A percentile compares a stretch with the other conserved stretches of the same genome.
Evolutionary conservation across 1,140 invertebrate species (phyloP).

Genomic region (Rhyzopertha dominica): DNA sequence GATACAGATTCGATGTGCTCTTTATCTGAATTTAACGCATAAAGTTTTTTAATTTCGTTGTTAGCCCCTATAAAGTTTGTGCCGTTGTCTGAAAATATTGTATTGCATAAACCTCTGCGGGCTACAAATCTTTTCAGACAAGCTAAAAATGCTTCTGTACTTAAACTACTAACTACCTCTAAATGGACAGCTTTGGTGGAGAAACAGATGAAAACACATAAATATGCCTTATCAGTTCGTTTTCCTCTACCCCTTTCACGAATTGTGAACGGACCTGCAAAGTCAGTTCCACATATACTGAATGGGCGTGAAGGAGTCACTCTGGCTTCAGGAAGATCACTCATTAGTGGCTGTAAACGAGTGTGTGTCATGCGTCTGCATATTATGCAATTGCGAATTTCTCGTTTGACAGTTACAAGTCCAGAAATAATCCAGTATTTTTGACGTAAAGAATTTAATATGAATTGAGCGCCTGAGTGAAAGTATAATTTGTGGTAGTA

Average conservation of each 20-base stretch:
- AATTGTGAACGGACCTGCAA: slow-evolving; percentile 32
- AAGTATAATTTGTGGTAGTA: slow-evolving; percentile 17
- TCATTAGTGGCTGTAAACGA: slow-evolving; percentile 15
- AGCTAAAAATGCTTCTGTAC: slow-evolving; percentile 26
- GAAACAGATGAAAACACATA: slow-evolving; percentile 18
- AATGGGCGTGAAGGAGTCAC: slow-evolving; percentile 29
- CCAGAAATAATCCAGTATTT: slow-evolving; percentile 23
- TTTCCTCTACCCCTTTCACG: slow-evolving; percentile 10
- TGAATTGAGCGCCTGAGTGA: slow-evolving; percentile 12
- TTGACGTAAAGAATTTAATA: slow-evolving; percentile 12
- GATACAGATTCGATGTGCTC: no score
- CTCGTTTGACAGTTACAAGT: slow-evolving; percentile 17
- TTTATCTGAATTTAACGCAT: no score
- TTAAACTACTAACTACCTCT: slow-evolving; percentile 28
- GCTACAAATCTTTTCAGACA: slow-evolving; percentile 30
- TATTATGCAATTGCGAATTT: slow-evolving; percentile 15
- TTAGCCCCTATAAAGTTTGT: slow-evolving; percentile 28
- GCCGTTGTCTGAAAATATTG: slow-evolving; percentile 34
- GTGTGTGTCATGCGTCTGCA: slow-evolving; percentile 14
- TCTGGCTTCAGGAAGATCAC: no score
- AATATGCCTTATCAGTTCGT: slow-evolving; percentile 27
- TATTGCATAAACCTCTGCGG: slow-evolving; percentile 17
- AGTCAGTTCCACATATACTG: slow-evolving; percentile 31
- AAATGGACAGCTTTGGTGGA: slow-evolving; percentile 30
- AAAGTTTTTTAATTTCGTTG: no score